Base-by-base conservation (phyloP, 2,888 invertebrate genomes). In the Neuroscelio doddi region DNA sequence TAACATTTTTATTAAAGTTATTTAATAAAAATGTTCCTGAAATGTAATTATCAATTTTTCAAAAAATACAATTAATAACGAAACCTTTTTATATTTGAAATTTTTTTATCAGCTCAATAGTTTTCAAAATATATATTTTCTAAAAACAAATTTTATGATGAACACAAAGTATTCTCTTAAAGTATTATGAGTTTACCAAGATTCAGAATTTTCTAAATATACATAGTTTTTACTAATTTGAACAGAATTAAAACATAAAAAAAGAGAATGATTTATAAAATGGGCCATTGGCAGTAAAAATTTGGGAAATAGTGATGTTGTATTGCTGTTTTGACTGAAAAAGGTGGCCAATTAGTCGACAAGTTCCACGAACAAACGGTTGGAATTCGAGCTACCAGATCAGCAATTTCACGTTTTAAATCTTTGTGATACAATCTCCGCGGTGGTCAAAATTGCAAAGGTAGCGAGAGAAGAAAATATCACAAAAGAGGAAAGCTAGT, bases 381-480 rank as follows among this genome's bases (percentile, higher is more conserved):
- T 32, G 65, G 68, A 70, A 72, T 72, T 62, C 64, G 67, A 62
- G 75, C 76, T 75, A 70, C 75, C 75, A 74, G 68, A 76, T 76
- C 63, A 68, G 55, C 67, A 47, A 63, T 64, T 41, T 64, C 62
- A 66, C 68, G 67, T 72, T 73, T 65, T 75, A 72, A 76, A 76
- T 76, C 71, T 71, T 53, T 34, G 46, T 64, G 76, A 75, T 76
- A 76, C 51, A 51, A 77, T 76, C 75, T 68, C 53, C 38, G 39
- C 30, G 56, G 42, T 46, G 46, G 41, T 29, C 50, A 44, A 51
- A 49, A 46, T 29, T 30, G 39, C 52, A 34, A 55, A 56, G 55
- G 55, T 29, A 55, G 17, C 39, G 51, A 14, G 52, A 52, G 52
- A 57, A 45, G 34, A 41, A 56, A 53, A 55, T 30, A 16, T 16